phyloP scores from a whole-genome alignment of 1,140 invertebrate species.

The Pygmarrhopalites habei region DNA sequence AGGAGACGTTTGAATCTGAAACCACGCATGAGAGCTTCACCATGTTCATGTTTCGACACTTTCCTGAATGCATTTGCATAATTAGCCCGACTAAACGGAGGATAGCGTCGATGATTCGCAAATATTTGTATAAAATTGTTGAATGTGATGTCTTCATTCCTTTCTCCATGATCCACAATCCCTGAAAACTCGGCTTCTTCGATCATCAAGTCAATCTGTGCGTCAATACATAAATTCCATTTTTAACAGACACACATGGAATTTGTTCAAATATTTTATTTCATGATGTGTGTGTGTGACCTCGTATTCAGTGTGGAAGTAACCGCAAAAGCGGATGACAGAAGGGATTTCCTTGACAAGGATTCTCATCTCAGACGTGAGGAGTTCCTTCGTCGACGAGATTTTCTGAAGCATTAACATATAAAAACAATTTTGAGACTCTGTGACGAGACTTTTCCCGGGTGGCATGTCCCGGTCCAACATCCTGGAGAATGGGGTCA shows the following conservation, averaged over 20 bases:
- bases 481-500: constrained; percentile 53
- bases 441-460: constrained; percentile 14
- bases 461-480: constrained; percentile 48
- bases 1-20: neutral
- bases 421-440: constrained; percentile 24
- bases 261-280: no score
- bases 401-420: constrained; percentile 60
- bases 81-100: neutral
- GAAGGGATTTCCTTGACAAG: constrained; percentile 58
- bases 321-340: constrained; percentile 64
- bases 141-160: constrained; percentile 55
- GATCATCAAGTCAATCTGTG: constrained; percentile 58
- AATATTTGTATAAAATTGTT: constrained; percentile 64
- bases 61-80: constrained; percentile 6
- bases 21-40: neutral
- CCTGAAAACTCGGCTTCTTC: constrained; percentile 57
- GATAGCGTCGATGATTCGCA: constrained; percentile 53
- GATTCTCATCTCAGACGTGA: constrained; percentile 53
- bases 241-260: no score
- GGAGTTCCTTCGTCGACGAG: constrained; percentile 53
- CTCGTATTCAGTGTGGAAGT: constrained; percentile 64
- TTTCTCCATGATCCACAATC: constrained; percentile 49
- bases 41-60: neutral
- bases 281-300: no score
- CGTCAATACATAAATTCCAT: neutral